A percentile compares a stretch with the other conserved stretches of the same genome.
These are phyloP conservation scores for Neuroscelio doddi DNA, from an alignment of 2,888 invertebrate species.

Conservation along the genomic window DNA sequence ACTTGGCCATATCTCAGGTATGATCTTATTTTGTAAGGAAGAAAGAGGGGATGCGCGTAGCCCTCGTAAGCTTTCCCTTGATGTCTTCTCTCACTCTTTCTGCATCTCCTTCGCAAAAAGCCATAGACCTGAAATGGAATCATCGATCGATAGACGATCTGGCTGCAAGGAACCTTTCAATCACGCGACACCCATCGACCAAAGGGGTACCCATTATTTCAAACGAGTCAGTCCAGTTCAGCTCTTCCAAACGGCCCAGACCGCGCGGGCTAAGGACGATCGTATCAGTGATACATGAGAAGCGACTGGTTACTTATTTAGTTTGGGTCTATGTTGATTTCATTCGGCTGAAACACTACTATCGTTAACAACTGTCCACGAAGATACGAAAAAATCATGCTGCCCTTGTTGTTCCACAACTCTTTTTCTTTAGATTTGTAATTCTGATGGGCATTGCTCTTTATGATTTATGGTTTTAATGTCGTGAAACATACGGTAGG, in stretches of 20 bases:
- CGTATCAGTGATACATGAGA: constrained; percentile 35
- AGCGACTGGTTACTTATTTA: constrained; percentile 28
- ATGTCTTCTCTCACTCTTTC: constrained; percentile 19
- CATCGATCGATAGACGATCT: constrained; percentile 64
- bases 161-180: constrained; percentile 60
- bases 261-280: constrained; percentile 18
- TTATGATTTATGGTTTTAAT: constrained; percentile 22
- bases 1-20: constrained; percentile 49
- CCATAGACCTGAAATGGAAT: constrained; percentile 56
- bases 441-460: not conserved
- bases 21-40: constrained; percentile 48
- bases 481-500: too few species aligned
- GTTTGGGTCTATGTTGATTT: constrained; percentile 17
- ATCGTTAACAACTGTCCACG: constrained; percentile 14
- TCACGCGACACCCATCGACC: constrained; percentile 63
- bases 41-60: constrained; percentile 46
- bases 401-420: constrained; percentile 4
- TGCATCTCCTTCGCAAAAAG: constrained; percentile 10
- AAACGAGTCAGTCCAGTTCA: constrained; percentile 40
- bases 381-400: constrained; percentile 8
- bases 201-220: constrained; percentile 54
- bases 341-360: constrained; percentile 10
- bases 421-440: not conserved
- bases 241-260: constrained; percentile 8
- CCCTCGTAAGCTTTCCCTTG: constrained; percentile 14